Base-by-base conservation (phyloP, 2,797 vertebrate genomes). In the Limnodromus scolopaceus region DNA sequence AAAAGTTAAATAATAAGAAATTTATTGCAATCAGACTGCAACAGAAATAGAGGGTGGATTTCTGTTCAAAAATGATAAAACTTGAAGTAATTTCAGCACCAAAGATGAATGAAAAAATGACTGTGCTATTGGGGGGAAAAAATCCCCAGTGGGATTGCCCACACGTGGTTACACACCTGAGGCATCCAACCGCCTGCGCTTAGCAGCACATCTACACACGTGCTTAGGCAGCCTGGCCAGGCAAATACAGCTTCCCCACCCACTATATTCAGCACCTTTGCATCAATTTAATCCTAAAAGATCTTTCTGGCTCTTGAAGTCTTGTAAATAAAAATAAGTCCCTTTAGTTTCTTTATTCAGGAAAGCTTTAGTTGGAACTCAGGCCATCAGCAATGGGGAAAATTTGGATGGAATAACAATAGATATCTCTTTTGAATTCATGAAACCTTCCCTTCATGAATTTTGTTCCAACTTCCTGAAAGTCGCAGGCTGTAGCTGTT, bases 251-350 rank as follows among this genome's bases (percentile, higher is more conserved):
- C 34, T 60, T 89, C 49, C 41, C 16, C n/a, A 43, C 17, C 49
- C 79, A 54, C 16, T 22, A 11, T 13, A 55, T 36, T 74, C 32
- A 32, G 55, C 30, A 24, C 24, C 54, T 93, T 79, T 93, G 70
- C 72, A 89, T 95, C 92, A 91, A 24, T 64, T 74, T 82, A 77
- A 55, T 75, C 70, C 51, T n/a, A 69, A 96, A 89, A 93, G 43
- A 90, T 69, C 13, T 60, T 89, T 82, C 60, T 91, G 32, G 49
- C 58, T 91, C 71, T 65, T 92, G 72, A 92, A 65, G 87, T 64
- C 90, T 95, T 87, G 79, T 61, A 95, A 92, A 92, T 81, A 96
- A 95, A 82, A 54, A 92, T 76, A 72, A 69, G 49, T n/a, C 43
- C 83, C 92, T 96, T 36, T 27, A 38, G 39, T 77, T 93, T 81